A percentile compares a stretch with the other conserved stretches of the same genome.
phyloP scores from a whole-genome alignment of 1,140 invertebrate species.

The Cyclina sinensis region DNA sequence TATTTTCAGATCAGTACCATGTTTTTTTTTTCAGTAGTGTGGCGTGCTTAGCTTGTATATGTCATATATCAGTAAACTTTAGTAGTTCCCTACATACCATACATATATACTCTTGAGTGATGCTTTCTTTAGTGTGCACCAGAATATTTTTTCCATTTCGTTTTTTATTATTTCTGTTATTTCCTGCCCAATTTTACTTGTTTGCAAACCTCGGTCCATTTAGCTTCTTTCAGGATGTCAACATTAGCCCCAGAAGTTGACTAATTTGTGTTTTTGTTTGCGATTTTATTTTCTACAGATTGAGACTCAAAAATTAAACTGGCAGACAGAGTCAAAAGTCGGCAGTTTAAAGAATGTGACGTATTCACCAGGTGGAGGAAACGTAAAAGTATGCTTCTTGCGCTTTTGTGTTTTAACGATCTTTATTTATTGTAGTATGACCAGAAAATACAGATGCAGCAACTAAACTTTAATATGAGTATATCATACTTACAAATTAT shows the following conservation, averaged over 20 bases:
- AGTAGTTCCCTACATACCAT: neutral
- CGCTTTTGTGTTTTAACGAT: neutral
- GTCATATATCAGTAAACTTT: too few species aligned
- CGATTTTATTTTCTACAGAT: conserved; percentile 71
- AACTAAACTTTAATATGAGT: too few species aligned
- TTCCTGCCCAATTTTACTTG: neutral
- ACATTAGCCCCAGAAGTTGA: too few species aligned
- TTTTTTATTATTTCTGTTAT: neutral
- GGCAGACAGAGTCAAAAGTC: conserved; percentile 97
- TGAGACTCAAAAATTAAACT: conserved; percentile 92
- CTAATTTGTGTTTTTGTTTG: conserved; percentile 26
- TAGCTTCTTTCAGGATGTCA: too few species aligned
- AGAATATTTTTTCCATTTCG: neutral
- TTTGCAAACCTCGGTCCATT: neutral
- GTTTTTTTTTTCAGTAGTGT: too few species aligned
- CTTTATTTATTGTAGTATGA: conserved; percentile 25
- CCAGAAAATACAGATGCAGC: neutral
- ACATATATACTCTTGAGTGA: conserved; percentile 1
- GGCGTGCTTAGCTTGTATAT: too few species aligned
- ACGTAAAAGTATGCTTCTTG: conserved; percentile 75
- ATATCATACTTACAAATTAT: too few species aligned
- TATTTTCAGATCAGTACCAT: too few species aligned
- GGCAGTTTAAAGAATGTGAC: conserved; percentile 87
- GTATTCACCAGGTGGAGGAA: conserved; percentile 77
- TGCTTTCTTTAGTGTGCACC: conserved; percentile 8